Base-by-base conservation (phyloP, 2,888 invertebrate genomes). In the Quadroppia sp. region DNA sequence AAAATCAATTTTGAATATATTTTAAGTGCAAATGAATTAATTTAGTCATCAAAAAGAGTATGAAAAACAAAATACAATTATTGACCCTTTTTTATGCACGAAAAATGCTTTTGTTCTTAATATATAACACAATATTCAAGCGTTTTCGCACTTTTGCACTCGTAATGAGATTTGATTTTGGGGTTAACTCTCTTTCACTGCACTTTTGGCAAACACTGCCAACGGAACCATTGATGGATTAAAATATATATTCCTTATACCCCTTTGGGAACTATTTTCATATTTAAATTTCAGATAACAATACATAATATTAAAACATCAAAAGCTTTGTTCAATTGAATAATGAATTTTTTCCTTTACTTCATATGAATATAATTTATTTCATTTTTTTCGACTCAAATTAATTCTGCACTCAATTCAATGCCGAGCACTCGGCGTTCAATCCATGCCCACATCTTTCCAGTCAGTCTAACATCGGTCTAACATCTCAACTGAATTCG, bases 81-180 rank as follows among this genome's bases (percentile, higher is more conserved):
- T 50, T 50, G 50, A 50, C 50, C 50, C 50, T 20, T 50, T 50
- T 50, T 50, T 50, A 4, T n/a, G 36, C 36, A 9, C 9, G 6
- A 36, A 36, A 36, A 36, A 9, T 9, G 36, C 36, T 36, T 36
- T 36, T 36, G 36, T 36, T 36, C 4, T 36, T 7, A 36, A 36
- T 9, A 36, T 36, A 36, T 7, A 36, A 36, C 36, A 36, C 36
- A 36, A n/a, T 7, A 17, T 53, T 7, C n/a, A 11, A 25, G 23
- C 25, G 23, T 23, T 56, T 56, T 56, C 56, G 4, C 56, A 56
- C 56, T 56, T 56, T 56, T 23, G 25, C 25, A 56, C 23, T 56
- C 11, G 23, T 56, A 56, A 56, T 56, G 56, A 56, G 56, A 56
- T 56, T 56, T 56, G 9, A 23, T 56, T 56, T 56, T 56, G 23